These are phyloP conservation scores for Cynocephalus volans DNA, from an alignment of 2,113 vertebrate genomes.

Conservation along the genomic window DNA sequence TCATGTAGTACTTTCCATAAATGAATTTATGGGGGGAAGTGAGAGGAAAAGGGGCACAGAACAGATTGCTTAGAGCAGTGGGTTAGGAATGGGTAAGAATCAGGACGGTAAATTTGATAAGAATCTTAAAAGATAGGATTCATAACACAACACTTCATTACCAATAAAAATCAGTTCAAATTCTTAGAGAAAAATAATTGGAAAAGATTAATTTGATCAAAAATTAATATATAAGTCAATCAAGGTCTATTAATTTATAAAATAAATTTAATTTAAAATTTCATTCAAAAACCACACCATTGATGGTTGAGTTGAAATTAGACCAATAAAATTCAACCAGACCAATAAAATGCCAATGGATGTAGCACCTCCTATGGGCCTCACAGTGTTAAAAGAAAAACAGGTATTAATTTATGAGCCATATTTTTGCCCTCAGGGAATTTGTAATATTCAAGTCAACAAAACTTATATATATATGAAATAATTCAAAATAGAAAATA, in stretches of 20 bases:
- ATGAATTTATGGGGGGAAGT: neutral
- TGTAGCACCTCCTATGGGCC: neutral
- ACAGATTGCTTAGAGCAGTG: neutral
- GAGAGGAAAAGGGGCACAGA: neutral
- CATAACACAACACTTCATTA: neutral
- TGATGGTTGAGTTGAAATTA: neutral
- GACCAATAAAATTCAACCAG: neutral
- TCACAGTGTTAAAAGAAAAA: neutral
- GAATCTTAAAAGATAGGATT: neutral
- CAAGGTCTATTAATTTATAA: neutral
- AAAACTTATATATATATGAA: neutral
- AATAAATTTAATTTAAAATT: neutral
- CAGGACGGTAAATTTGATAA: neutral
- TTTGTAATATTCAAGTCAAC: neutral
- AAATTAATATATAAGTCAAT: neutral
- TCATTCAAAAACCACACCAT: neutral
- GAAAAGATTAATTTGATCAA: neutral
- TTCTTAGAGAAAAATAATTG: neutral
- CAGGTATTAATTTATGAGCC: neutral
- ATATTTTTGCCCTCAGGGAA: neutral
- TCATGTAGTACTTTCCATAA: neutral
- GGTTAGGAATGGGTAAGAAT: neutral
- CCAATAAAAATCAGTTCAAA: neutral
- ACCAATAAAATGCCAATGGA: neutral
- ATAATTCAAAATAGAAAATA: constrained; percentile 5